A percentile compares a stretch with the other conserved stretches of the same genome.
Evolutionary conservation across 2,113 vertebrate species (phyloP).

Genomic region (Xiphophorus couchianus): DNA sequence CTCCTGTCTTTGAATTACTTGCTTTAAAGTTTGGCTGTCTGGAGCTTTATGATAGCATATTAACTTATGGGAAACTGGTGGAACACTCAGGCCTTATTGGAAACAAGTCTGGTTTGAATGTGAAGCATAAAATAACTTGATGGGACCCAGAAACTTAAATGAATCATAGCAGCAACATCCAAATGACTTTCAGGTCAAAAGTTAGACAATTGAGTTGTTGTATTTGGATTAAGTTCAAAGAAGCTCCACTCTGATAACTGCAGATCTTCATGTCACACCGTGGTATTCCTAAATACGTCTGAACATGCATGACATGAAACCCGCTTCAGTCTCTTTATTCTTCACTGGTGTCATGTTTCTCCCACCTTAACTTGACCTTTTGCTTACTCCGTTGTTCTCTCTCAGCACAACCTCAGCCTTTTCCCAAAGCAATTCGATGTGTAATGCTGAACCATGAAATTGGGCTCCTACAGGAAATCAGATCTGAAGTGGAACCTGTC

Average conservation of each 20-base stretch:
- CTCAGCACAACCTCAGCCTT: neutral
- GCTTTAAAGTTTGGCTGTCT: neutral
- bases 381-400: neutral
- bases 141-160: neutral
- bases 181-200: neutral
- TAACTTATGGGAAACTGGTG: neutral
- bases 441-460: neutral
- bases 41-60: neutral
- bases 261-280: neutral
- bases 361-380: neutral
- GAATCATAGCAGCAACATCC: neutral
- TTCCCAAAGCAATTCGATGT: neutral
- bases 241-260: too few relatives aligned
- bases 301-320: neutral
- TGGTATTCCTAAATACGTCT: neutral
- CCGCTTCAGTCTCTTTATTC: neutral
- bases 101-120: too few relatives aligned
- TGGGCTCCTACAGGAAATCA: neutral
- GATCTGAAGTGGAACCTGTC: constrained; percentile 20
- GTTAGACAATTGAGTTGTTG: neutral
- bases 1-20: neutral
- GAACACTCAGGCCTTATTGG: too few relatives aligned
- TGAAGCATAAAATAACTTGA: neutral
- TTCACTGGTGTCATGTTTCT: neutral
- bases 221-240: neutral